Base-by-base conservation (phyloP, 2,113 vertebrate species). In the Microtus pennsylvanicus region DNA sequence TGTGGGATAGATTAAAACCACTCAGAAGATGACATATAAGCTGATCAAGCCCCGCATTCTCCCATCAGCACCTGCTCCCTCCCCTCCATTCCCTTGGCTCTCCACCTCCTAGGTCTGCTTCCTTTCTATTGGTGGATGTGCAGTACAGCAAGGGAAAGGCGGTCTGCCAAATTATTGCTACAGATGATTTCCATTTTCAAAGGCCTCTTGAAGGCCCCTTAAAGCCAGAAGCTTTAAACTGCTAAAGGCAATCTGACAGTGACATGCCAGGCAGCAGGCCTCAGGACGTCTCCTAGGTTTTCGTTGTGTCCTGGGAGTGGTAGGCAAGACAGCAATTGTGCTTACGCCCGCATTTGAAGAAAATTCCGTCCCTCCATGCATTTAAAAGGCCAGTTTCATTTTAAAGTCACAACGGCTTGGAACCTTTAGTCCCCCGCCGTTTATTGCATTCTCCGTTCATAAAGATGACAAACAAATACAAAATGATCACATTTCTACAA, bases 111-210 rank as follows among this genome's bases (percentile, higher is more conserved):
- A n/a, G 61, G 5, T 28, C 12, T 52, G 76, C 45, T 45, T 81
- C 38, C 87, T 22, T 70, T 50, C 14, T 12, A 45, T 69, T 42
- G 50, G 4, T 22, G 33, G 38, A 58, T 4, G 14, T 13, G 24
- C 14, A 30, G 33, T 10, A 30, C 50, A 58, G 35, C 21, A 8
- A 12, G 69, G 50, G 35, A 30, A 63, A n/a, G 21, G 24, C 55
- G 63, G 58, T 63, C 45, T 80, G 55, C 35, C 22, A 38, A 74
- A 30, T 42, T 58, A 74, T 16, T 58, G 47, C 69, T 58, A 74
- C 87, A 75, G 28, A 16, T 24, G 72, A 85, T 52, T 97, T 93
- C 35, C 61, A 86, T 80, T 90, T 94, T 93, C 63, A 92, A 96
- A 94, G 88, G 83, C 42, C 30, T 94, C 50, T 78, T 74, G 9